These are phyloP conservation scores for Galeopsomyia nigrocyanea DNA, from an alignment of 2,888 invertebrate genomes.

Conservation along the genomic window DNA sequence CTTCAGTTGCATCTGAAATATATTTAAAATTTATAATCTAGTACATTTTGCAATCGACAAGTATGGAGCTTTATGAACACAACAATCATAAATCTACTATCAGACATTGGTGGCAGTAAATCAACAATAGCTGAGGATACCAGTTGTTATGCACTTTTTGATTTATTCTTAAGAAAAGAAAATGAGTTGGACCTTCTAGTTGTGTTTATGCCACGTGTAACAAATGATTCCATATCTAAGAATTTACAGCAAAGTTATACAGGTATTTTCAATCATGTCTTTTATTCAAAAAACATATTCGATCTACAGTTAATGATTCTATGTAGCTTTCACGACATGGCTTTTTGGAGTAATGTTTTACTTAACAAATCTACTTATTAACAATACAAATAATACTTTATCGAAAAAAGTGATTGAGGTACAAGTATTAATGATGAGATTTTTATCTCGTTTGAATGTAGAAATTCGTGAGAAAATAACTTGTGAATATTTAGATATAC, in stretches of 20 bases:
- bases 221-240: slow-evolving; percentile 44
- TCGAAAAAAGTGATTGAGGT: slow-evolving; percentile 58
- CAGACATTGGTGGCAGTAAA: slow-evolving; percentile 69
- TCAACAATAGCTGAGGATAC: slow-evolving; percentile 69
- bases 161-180: slow-evolving; percentile 67
- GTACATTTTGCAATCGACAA: slow-evolving; percentile 41
- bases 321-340: slow-evolving; percentile 75
- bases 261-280: slow-evolving; percentile 49
- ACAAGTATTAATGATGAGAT: slow-evolving; percentile 62
- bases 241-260: slow-evolving; percentile 56
- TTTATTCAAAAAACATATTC: not conserved
- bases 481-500: slow-evolving; percentile 57
- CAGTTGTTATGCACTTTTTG: slow-evolving; percentile 74
- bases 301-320: slow-evolving; percentile 10
- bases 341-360: slow-evolving; percentile 78
- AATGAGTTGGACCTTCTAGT: slow-evolving; percentile 60
- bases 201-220: slow-evolving; percentile 58
- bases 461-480: slow-evolving; percentile 58
- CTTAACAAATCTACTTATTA: slow-evolving; percentile 71
- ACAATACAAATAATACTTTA: slow-evolving; percentile 54
- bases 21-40: slow-evolving; percentile 9
- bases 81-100: slow-evolving; percentile 73
- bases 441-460: slow-evolving; percentile 58
- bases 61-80: slow-evolving; percentile 77
- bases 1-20: not conserved